These are phyloP conservation scores for human (Homo sapiens) DNA, from an alignment of 2,113 vertebrate genomes.

Conservation along the genomic window GRCh38 chr12:75701501-75702000, in stretches of 20 bases:
- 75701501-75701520: background rate
- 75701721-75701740: background rate
- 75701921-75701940: background rate
- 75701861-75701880: background rate
- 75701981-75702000: background rate
- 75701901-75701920: background rate
- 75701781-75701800: background rate
- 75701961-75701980: background rate
- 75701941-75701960: background rate
- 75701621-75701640: background rate
- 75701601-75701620: background rate
- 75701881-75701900: background rate
- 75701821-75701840: background rate
- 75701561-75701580: background rate
- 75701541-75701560: background rate
- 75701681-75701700: background rate
- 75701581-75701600: background rate
- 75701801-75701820: conserved; percentile 7
- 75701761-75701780: background rate
- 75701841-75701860: background rate
- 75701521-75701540: background rate
- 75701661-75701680: background rate
- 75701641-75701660: background rate
- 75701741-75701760: background rate
- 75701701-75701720: background rate